phyloP scores from a whole-genome alignment of 1,140 invertebrate genomes.

The Drosophila orena region DNA sequence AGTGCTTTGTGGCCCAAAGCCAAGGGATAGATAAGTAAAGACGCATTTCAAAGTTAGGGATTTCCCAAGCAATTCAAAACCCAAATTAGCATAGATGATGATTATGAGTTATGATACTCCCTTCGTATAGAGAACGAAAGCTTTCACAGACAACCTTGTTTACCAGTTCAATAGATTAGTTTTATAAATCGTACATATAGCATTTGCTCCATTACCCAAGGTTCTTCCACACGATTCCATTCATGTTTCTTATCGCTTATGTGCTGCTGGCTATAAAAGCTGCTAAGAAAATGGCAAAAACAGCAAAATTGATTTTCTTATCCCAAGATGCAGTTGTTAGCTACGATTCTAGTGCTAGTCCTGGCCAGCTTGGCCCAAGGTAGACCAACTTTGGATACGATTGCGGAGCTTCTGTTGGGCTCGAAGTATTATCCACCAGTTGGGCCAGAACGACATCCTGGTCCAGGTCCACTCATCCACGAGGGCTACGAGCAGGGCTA shows the following conservation, averaged over 20 bases:
- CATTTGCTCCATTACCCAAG: slow-evolving; percentile 17
- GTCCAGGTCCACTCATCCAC: slow-evolving; percentile 50
- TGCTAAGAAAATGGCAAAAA: not conserved
- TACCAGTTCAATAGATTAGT: slow-evolving; percentile 18
- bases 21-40: not conserved
- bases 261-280: slow-evolving; percentile 30
- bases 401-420: slow-evolving; percentile 56
- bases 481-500: slow-evolving; percentile 68
- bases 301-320: slow-evolving; percentile 15
- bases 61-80: slow-evolving; percentile 1
- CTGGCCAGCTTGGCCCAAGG: slow-evolving; percentile 15
- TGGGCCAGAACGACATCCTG: not conserved
- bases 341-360: slow-evolving; percentile 25
- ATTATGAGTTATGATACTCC: not conserved
- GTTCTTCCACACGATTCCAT: slow-evolving; percentile 28
- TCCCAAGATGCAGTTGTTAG: slow-evolving; percentile 41
- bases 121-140: slow-evolving; percentile 3
- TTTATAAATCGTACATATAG: slow-evolving; percentile 4
- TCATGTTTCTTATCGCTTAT: slow-evolving; percentile 33
- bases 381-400: slow-evolving; percentile 69
- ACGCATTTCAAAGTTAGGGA: not conserved
- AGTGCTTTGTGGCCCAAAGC: not conserved
- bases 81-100: slow-evolving; percentile 4
- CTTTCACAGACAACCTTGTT: slow-evolving; percentile 37
- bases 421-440: slow-evolving; percentile 20